Evolutionary conservation across 2,888 invertebrate species (phyloP).

Genomic region (Yponomeuta malinellus): DNA sequence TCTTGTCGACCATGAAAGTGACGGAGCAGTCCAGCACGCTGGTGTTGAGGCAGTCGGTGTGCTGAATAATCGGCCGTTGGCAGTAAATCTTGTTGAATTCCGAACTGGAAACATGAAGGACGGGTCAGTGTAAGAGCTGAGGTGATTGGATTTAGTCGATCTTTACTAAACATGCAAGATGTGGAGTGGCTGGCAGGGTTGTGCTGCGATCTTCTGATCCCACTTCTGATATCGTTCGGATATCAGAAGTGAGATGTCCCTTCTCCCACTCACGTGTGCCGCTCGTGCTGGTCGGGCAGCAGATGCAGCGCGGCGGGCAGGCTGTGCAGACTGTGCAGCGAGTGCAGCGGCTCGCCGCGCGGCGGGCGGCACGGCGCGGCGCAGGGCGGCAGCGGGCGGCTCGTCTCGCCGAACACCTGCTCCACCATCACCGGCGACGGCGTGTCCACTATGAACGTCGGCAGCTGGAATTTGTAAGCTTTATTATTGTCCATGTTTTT

Average conservation of each 20-base stretch:
- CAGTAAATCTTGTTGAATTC: conserved; percentile 81
- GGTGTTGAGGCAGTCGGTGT: conserved; percentile 84
- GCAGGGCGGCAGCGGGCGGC: conserved; percentile 28
- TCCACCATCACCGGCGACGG: conserved; percentile 60
- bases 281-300: too few species aligned
- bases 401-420: conserved; percentile 42
- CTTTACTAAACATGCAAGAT: too few species aligned
- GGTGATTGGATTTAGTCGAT: too few species aligned
- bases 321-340: conserved; percentile 19
- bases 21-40: conserved; percentile 86
- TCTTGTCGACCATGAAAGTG: conserved; percentile 87
- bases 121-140: conserved; percentile 17
- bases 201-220: too few species aligned
- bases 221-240: too few species aligned
- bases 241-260: too few species aligned
- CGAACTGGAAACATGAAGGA: conserved; percentile 23
- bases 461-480: conserved; percentile 38
- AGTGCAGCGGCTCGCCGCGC: conserved; percentile 22
- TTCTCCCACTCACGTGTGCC: too few species aligned
- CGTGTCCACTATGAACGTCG: conserved; percentile 61
- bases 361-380: conserved; percentile 29
- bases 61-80: conserved; percentile 78
- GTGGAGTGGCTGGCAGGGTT: too few species aligned
- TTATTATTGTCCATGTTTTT: not conserved
- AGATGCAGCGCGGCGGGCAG: too few species aligned